A percentile compares a stretch with the other conserved stretches of the same genome.
These are phyloP conservation scores for Lithosia quadra DNA, from an alignment of 2,888 invertebrate species.

Conservation along the genomic window DNA sequence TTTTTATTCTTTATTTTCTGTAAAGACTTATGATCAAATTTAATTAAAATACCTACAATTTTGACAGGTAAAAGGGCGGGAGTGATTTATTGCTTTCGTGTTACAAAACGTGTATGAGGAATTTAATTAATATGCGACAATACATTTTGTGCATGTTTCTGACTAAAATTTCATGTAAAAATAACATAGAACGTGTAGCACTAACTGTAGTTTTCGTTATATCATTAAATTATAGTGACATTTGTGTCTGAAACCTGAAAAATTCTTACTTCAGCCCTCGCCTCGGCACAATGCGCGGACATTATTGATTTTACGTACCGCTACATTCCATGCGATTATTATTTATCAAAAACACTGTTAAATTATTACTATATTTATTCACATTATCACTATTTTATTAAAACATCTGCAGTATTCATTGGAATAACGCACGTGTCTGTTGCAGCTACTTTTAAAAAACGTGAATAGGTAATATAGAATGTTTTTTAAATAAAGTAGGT, in stretches of 20 bases:
- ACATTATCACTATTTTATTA: slow-evolving; percentile 24
- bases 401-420: slow-evolving; percentile 21
- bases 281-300: slow-evolving; percentile 71
- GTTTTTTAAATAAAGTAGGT: neutral
- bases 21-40: neutral
- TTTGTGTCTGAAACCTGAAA: slow-evolving; percentile 43
- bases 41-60: slow-evolving; percentile 17
- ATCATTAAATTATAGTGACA: slow-evolving; percentile 31
- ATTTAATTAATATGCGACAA: slow-evolving; percentile 8
- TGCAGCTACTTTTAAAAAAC: slow-evolving; percentile 23
- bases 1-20: slow-evolving; percentile 13
- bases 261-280: slow-evolving; percentile 46
- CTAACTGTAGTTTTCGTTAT: slow-evolving; percentile 24
- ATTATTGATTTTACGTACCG: slow-evolving; percentile 78
- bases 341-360: slow-evolving; percentile 63
- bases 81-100: slow-evolving; percentile 41
- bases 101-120: slow-evolving; percentile 7
- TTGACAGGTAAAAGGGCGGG: slow-evolving; percentile 57
- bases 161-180: neutral
- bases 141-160: neutral
- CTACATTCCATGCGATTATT: slow-evolving; percentile 62
- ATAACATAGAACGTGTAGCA: neutral
- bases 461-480: slow-evolving; percentile 10
- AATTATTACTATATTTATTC: slow-evolving; percentile 31
- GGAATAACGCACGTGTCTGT: slow-evolving; percentile 6